Evolutionary conservation across 2,797 vertebrate genomes (phyloP), one percentile per base, ranked within the genome.

Genomic region (Gymnopithys bicolor): DNA sequence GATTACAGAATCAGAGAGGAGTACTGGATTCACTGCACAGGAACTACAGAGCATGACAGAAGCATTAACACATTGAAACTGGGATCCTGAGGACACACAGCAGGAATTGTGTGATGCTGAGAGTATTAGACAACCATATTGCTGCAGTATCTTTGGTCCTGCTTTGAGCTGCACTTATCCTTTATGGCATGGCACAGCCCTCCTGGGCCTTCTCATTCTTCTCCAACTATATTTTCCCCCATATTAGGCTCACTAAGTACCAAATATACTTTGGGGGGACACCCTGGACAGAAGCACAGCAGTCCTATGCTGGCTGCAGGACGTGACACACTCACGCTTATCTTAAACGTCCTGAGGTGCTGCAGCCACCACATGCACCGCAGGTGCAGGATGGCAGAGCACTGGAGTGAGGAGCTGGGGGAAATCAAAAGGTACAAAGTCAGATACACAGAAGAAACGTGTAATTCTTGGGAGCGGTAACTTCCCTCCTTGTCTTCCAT

Each of bases 281-380:
- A 28, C 3, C 22, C 41, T 52, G 45, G 39, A 19, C 21, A 89
- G 48, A 81, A 64, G 27, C 33, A 30, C 11, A 49, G 39, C 41
- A 86, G 66, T 53, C 41, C 7, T 24, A 2, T 27, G 52, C 23
- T 86, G 69, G 41, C 87, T 90, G 68, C 55, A 58, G 52, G 43
- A 56, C 0, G 0, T 45, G 43, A 59, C 62, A 67, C 11, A 8
- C 32, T 84, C n/a, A 49, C 0, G 0, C 23, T 49, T 55, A 22
- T 10, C 63, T 46, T 22, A 28, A 79, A 41, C 52, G 58, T 4
- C 6, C 0, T 0, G 52, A 52, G 7, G 13, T 74, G 48, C 84
- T 63, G 63, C 76, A 79, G 64, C 19, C 16, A 13, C 43, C 0
- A 0, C 0, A 6, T 33, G 48, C 56, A 15, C 27, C 2, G 3